Evolutionary conservation across 1,140 invertebrate species (phyloP).

Genomic region (Marisa cornuarietis): DNA sequence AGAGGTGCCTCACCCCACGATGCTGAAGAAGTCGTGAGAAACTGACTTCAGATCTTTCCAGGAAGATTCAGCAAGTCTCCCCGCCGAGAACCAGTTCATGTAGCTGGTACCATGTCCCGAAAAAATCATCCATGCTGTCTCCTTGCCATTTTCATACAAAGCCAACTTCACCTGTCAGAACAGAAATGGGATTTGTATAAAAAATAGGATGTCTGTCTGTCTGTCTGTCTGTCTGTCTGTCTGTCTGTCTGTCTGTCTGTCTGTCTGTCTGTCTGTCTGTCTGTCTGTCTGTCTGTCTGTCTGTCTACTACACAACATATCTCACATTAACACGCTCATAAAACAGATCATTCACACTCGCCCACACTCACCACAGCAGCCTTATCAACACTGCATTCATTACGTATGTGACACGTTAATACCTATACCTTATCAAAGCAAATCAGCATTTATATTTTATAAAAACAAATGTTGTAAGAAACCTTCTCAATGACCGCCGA

Average conservation of each 20-base stretch:
- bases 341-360: no score
- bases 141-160: background rate
- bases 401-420: no score
- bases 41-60: background rate
- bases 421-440: background rate
- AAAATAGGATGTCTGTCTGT: no score
- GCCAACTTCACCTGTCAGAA: background rate
- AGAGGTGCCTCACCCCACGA: background rate
- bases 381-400: no score
- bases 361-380: no score
- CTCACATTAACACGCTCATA: no score
- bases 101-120: background rate
- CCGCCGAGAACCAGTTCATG: background rate
- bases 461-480: background rate
- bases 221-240: no score
- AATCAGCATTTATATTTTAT: background rate
- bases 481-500: background rate
- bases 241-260: no score
- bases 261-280: no score
- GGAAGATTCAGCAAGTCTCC: background rate
- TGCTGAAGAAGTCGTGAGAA: background rate
- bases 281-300: no score
- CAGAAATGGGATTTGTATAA: background rate
- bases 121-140: background rate
- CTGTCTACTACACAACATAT: no score